A percentile compares a stretch with the other conserved stretches of the same genome.
These are phyloP conservation scores for Chaetodon trifascialis DNA, from an alignment of 2,113 vertebrate genomes.

Conservation along the genomic window DNA sequence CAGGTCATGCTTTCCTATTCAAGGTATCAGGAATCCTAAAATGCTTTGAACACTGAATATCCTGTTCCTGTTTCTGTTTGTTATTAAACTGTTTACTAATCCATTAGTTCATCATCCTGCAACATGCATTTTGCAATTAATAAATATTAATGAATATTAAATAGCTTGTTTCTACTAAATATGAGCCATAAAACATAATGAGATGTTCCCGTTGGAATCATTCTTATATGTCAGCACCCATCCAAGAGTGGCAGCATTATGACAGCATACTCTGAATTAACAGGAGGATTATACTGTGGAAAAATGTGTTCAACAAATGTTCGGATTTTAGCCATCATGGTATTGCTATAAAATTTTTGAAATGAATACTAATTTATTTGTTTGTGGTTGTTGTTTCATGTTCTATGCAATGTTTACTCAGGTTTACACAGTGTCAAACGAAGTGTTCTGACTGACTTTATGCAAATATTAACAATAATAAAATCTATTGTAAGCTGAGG, in stretches of 20 bases:
- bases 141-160: no score
- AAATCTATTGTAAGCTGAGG: background rate
- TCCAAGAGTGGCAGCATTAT: background rate
- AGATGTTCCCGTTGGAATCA: background rate
- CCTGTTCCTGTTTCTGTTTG: background rate
- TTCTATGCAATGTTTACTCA: constrained; percentile 47
- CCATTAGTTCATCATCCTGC: background rate
- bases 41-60: constrained; percentile 2
- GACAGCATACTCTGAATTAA: background rate
- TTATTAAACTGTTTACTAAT: constrained; percentile 8
- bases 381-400: background rate
- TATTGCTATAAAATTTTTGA: background rate
- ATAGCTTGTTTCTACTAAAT: background rate
- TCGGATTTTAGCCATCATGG: constrained; percentile 7
- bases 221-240: background rate
- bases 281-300: background rate
- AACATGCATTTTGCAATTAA: background rate
- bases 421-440: constrained; percentile 11
- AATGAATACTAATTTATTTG: background rate
- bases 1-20: background rate
- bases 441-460: background rate
- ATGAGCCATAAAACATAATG: background rate
- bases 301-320: background rate
- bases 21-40: background rate
- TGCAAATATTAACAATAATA: constrained; percentile 19